Evolutionary conservation across 37 sponge, comb jelly and placozoan genomes (phyloP), one percentile per base, ranked within the genome.

Genomic region (Crambe crambe): DNA sequence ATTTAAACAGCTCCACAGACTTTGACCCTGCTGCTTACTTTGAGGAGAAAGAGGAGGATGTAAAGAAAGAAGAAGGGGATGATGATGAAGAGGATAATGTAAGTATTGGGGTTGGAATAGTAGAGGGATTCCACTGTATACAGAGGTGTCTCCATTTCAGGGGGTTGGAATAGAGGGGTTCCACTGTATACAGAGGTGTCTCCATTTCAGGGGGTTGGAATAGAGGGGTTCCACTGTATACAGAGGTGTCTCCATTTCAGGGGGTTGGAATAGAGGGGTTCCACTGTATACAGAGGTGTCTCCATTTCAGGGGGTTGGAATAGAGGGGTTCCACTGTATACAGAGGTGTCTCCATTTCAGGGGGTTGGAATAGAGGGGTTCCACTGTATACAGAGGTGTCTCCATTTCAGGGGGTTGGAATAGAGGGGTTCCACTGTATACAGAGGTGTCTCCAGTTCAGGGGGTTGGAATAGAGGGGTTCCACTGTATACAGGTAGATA

Each of bases 11-110:
- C 36, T 38, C 42, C 3, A 6, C 8, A 18, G 64, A 37, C 0
- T 62, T 64, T 43, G 42, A 29, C 30, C 3, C 38, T 0, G 29
- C 25, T 6, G 44, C 40, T 2, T 77, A 56, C 39, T 80, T 42
- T 69, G 20, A 68, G 71, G n/a, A 30, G 2, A 27, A 58, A 5
- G 76, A 38, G 60, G 59, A 36, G 36, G 61, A 38, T 15, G 74
- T 23, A 12, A 26, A 26, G 21, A 12, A 12, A 18, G 74, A 54
- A 18, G 51, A 17, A 22, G 47, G 21, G 47, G 30, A 34, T 74
- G 60, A 39, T 10, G 34, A 63, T 2, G 78, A 43, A 25, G 64
- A 41, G 36, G 65, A 39, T 12, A 30, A 23, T 75, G 60, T 75
- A 37, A 37, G 75, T 26, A 59, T n/a, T 58, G 75, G 23, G 67